A percentile compares a stretch with the other conserved stretches of the same genome.
Conservation (phyloP, 2,888 invertebrate genomes). For the Dione juno region DNA sequence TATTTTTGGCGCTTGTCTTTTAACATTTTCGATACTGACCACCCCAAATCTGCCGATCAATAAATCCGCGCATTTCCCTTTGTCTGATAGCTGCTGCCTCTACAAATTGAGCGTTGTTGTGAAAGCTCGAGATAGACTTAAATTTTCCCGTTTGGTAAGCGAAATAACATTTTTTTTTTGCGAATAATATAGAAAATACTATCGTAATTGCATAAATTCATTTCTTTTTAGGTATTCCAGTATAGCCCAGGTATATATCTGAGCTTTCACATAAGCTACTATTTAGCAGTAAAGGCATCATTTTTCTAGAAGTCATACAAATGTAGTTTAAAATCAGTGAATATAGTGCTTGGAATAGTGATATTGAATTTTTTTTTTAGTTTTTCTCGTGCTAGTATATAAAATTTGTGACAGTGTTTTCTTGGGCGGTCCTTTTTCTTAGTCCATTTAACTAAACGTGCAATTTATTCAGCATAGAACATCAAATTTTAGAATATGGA, state of each 20-base stretch:
- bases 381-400: neutral
- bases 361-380: neutral
- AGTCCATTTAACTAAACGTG: neutral
- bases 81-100: neutral
- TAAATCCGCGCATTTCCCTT: slow-evolving; percentile 10
- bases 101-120: neutral
- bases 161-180: neutral
- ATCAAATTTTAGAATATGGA: neutral
- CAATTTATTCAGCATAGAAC: neutral
- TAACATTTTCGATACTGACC: slow-evolving; percentile 10
- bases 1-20: neutral
- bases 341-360: slow-evolving; percentile 23
- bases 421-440: neutral
- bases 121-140: neutral
- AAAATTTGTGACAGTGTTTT: neutral
- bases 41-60: slow-evolving; percentile 8
- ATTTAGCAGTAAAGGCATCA: neutral
- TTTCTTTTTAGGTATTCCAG: slow-evolving; percentile 20
- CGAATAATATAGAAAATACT: neutral
- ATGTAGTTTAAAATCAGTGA: slow-evolving; percentile 19
- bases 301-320: neutral
- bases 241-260: slow-evolving; percentile 14
- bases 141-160: slow-evolving; percentile 3
- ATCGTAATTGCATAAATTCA: neutral
- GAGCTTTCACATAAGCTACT: neutral